phyloP scores from a whole-genome alignment of 1,140 invertebrate species.

The Plectus sambesii region DNA sequence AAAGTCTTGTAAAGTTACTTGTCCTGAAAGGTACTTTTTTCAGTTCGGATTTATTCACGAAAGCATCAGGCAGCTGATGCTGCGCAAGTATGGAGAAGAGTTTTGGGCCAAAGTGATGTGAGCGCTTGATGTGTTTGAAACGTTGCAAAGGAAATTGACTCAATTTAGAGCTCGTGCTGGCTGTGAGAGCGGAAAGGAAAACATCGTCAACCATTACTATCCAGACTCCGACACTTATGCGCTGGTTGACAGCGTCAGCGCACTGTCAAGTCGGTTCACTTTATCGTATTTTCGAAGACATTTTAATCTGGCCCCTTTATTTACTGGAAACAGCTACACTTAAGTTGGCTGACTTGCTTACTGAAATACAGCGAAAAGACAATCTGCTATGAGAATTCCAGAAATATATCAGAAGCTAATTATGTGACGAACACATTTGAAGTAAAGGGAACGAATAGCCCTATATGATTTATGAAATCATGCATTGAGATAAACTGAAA shows the following conservation, averaged over 20 bases:
- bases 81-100: slow-evolving; percentile 20
- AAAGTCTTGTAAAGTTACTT: no score
- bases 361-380: no score
- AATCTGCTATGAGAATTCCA: slow-evolving; percentile 1
- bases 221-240: slow-evolving; percentile 22
- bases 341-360: no score
- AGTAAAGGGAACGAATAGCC: not conserved
- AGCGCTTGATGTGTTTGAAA: not conserved
- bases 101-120: slow-evolving; percentile 17
- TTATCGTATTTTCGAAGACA: no score
- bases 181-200: slow-evolving; percentile 26
- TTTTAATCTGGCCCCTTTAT: not conserved
- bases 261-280: slow-evolving; percentile 16
- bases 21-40: no score
- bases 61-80: slow-evolving; percentile 19
- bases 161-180: slow-evolving; percentile 18
- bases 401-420: not conserved
- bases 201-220: slow-evolving; percentile 29
- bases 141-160: not conserved
- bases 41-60: slow-evolving; percentile 26
- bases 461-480: not conserved
- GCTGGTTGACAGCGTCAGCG: slow-evolving; percentile 19
- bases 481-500: slow-evolving; percentile 1
- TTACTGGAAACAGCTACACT: no score
- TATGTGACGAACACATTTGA: not conserved